phyloP scores from a whole-genome alignment of 2,113 vertebrate species.

The Oncorhynchus mykiss region DNA sequence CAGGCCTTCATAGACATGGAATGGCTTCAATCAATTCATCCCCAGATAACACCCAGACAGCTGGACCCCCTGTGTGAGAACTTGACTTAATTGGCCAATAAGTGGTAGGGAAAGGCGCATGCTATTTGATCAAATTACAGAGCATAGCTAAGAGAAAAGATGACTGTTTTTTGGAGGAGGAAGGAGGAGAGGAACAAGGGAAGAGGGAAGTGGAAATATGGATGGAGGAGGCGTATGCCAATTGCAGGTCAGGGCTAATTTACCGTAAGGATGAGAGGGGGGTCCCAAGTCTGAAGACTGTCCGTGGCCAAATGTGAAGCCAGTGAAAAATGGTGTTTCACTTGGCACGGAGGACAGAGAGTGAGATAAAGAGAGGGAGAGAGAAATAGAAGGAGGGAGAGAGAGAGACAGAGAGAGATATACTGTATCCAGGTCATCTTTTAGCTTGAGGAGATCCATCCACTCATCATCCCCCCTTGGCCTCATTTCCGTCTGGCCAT shows the following conservation, averaged over 20 bases:
- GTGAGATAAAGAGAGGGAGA: conserved; percentile 53
- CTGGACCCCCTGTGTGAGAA: conserved; percentile 98
- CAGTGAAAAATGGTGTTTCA: conserved; percentile 93
- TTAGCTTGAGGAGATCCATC: conserved; percentile 84
- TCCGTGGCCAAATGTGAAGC: conserved; percentile 87
- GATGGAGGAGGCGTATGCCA: conserved; percentile 77
- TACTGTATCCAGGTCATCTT: conserved; percentile 90
- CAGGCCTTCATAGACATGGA: conserved; percentile 90
- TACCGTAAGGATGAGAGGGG: conserved; percentile 56
- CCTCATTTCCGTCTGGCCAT: conserved; percentile 93
- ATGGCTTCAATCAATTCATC: conserved; percentile 99
- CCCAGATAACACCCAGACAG: conserved; percentile 93
- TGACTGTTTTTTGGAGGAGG: conserved; percentile 83
- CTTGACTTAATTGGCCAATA: conserved; percentile 99
- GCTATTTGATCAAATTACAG: conserved; percentile 98
- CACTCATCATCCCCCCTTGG: conserved; percentile 87
- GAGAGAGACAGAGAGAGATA: background rate
- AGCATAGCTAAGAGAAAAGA: conserved; percentile 79
- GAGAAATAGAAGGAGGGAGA: conserved; percentile 47
- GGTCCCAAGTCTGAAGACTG: conserved; percentile 68
- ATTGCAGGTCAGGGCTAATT: conserved; percentile 48
- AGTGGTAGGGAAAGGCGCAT: conserved; percentile 92
- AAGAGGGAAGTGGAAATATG: conserved; percentile 45
- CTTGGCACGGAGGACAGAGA: conserved; percentile 71
- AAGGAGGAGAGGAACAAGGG: conserved; percentile 74